These are phyloP conservation scores for Pseudomyrmex cubaensis DNA, from an alignment of 1,140 invertebrate genomes.

Conservation along the genomic window DNA sequence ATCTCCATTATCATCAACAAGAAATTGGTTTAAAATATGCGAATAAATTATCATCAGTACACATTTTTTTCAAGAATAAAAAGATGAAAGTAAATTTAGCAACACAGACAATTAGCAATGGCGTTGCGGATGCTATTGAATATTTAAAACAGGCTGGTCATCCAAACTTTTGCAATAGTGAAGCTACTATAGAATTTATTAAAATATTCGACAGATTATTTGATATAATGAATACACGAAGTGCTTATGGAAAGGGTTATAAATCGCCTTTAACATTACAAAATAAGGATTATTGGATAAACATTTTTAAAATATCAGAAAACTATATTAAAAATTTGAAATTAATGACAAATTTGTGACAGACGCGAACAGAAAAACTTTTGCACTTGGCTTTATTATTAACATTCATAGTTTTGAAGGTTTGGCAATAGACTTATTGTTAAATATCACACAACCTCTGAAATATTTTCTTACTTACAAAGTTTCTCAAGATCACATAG, in stretches of 20 bases:
- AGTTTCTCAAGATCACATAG: neutral
- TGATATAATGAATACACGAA: constrained; percentile 1
- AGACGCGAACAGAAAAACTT: neutral
- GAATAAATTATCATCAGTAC: constrained; percentile 1
- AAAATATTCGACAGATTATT: neutral
- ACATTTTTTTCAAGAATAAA: neutral
- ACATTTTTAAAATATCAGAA: neutral
- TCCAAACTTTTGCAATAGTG: neutral
- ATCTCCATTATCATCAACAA: neutral
- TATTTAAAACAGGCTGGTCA: neutral
- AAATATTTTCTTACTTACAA: neutral
- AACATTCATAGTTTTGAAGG: neutral
- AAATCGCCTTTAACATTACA: neutral
- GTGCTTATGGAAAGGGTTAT: neutral
- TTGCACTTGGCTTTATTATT: neutral
- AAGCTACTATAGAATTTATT: constrained; percentile 8
- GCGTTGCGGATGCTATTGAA: constrained; percentile 14
- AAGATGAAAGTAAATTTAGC: constrained; percentile 23
- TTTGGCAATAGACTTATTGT: neutral
- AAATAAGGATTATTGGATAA: neutral
- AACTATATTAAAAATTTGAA: neutral
- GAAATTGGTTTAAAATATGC: constrained; percentile 1
- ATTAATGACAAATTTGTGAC: neutral
- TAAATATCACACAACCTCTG: neutral
- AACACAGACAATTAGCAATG: constrained; percentile 4